Evolutionary conservation across 2,113 vertebrate genomes (phyloP).

Genomic region (Calcarius ornatus): DNA sequence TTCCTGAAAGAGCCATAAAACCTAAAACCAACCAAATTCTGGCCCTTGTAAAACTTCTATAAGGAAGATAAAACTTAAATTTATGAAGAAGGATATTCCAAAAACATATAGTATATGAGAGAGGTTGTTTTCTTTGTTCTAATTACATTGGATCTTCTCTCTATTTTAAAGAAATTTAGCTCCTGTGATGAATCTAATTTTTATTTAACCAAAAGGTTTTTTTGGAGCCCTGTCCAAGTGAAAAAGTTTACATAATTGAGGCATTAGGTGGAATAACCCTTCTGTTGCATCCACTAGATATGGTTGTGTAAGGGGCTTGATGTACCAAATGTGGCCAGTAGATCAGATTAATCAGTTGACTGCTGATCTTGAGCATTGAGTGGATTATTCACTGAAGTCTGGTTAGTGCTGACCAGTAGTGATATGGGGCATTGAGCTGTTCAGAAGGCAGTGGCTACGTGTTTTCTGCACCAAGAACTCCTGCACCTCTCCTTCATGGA

Average conservation of each 20-base stretch:
- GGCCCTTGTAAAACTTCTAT: neutral
- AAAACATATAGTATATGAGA: neutral
- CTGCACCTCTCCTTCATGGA: fast-evolving
- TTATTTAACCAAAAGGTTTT: neutral
- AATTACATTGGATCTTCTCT: neutral
- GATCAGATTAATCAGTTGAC: neutral
- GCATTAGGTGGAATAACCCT: neutral
- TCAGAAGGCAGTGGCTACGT: fast-evolving
- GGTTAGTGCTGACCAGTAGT: neutral
- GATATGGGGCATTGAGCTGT: fast-evolving
- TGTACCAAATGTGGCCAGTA: neutral
- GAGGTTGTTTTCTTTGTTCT: neutral
- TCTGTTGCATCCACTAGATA: neutral
- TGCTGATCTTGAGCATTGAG: fast-evolving
- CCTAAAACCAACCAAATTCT: neutral
- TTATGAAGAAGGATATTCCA: neutral
- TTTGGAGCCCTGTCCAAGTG: fast-evolving
- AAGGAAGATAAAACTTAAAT: neutral
- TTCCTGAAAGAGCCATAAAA: neutral
- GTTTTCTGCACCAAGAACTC: neutral
- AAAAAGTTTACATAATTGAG: neutral
- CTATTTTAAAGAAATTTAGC: neutral
- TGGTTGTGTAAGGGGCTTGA: neutral
- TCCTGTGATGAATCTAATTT: neutral
- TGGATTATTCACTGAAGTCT: neutral